Evolutionary conservation across 1,140 invertebrate species (phyloP), one percentile per base, ranked within the genome.

Genomic region (Planococcus citri): DNA sequence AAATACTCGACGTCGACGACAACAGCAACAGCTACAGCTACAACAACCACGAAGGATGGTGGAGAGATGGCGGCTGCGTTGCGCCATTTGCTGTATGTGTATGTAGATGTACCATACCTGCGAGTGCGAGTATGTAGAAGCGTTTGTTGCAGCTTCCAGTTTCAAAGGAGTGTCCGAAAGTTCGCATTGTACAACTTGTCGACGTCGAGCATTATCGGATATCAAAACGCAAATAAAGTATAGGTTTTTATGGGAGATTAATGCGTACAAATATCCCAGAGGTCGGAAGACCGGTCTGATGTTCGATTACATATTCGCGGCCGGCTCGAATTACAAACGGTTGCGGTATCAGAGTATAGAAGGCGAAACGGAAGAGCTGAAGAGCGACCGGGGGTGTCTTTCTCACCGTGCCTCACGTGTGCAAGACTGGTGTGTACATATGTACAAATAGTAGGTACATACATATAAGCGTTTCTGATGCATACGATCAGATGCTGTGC

Each of bases 211-310:
- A 51, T 51, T 51, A 51, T 51, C 41, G 41, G 41, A 51, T 51
- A 51, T 51, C 41, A 51, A n/a, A 33, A 51, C 3, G 41, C 17
- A 51, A 51, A 51, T 51, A 51, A 20, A 51, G 41, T 51, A 33
- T 33, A 51, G 41, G 41, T 51, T 51, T 51, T 51, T 51, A 51
- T 51, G 41, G n/a, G 41, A 51, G 41, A 51, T 51, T 51, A 51
- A 51, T 51, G 41, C 41, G 10, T 51, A 51, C n/a, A 17, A 51
- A 51, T 51, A 51, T 51, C 41, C 41, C 41, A 51, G 4, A 51
- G 41, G n/a, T 51, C 10, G 41, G 41, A 51, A 51, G 41, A 51
- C 41, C 41, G 41, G 41, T 51, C 41, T 51, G 41, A 14, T 14
- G 41, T 51, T 51, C 12, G 41, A 51, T 51, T 51, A 20, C n/a